Percentiles rank a stretch among this genome's conserved stretches.
Conservation (phyloP, 2,888 invertebrate genomes). For the Micoletzkya japonica region DNA sequence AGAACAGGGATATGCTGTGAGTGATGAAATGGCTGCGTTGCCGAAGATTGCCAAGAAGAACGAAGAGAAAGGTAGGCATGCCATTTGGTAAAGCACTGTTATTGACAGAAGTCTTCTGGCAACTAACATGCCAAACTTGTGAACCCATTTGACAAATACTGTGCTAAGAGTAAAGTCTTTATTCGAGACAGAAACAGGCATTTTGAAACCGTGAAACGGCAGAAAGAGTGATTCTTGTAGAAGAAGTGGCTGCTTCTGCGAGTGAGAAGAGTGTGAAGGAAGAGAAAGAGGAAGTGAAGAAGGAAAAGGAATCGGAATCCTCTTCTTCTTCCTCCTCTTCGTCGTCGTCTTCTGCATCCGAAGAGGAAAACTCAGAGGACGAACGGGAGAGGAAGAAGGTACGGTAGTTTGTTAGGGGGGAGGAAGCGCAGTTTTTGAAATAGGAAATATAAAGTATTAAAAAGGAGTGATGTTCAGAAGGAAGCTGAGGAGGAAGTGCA, state of each 20-base stretch:
- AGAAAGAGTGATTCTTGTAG: too few relatives aligned
- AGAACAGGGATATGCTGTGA: slow-evolving; percentile 67
- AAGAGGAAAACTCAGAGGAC: slow-evolving; percentile 27
- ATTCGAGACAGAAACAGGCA: too few relatives aligned
- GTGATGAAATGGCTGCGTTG: slow-evolving; percentile 29
- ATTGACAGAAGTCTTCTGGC: too few relatives aligned
- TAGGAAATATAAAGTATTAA: not conserved
- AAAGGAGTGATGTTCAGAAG: slow-evolving; percentile 29
- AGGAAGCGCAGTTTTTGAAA: not conserved
- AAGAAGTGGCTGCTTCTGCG: slow-evolving; percentile 16
- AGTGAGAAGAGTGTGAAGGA: slow-evolving; percentile 19
- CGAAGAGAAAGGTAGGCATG: slow-evolving; percentile 30
- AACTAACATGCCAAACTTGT: too few relatives aligned
- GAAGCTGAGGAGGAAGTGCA: slow-evolving; percentile 30
- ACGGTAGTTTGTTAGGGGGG: slow-evolving; percentile 8
- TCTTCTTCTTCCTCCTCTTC: slow-evolving; percentile 2
- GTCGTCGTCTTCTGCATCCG: slow-evolving; percentile 1
- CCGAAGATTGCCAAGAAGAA: slow-evolving; percentile 18
- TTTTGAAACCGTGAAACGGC: too few relatives aligned
- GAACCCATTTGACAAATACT: too few relatives aligned
- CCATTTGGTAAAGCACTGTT: too few relatives aligned
- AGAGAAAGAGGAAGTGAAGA: slow-evolving; percentile 27
- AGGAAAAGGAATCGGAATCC: not conserved
- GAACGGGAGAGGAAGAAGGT: slow-evolving; percentile 32
- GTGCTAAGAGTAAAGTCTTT: too few relatives aligned